Base-by-base conservation (phyloP, 2,797 vertebrate genomes). In the Sardinella longiceps region DNA sequence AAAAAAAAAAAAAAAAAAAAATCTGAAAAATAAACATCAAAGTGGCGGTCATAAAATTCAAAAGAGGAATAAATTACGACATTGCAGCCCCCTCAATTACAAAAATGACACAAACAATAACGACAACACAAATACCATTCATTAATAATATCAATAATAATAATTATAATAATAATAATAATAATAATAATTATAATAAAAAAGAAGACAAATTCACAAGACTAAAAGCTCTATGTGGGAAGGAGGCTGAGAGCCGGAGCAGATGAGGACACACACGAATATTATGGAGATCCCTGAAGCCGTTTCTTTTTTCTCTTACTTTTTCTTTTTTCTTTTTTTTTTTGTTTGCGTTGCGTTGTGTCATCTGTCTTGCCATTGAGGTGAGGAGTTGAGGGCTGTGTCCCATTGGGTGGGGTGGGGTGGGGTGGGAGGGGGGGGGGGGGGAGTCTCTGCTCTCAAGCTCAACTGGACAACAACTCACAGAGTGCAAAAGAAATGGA, bases 271-370 rank as follows among this genome's bases (percentile, higher is more conserved):
- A 83, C 84, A 88, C 82, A 91, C 92, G 88, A 87, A 86, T 92
- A 85, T 88, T 85, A 85, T 84, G 88, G 83, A 91, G 91, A 93
- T 95, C 94, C 96, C 95, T 95, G 94, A 97, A 96, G 94, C 84
- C 58, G 88, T 87, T 88, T 74, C 84, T 81, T 84, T 84, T 86
- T 43, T 82, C 87, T 56, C 82, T 86, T 60, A 87, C 87, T 85
- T 81, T 50, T 81, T 89, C 89, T 91, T 89, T 87, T 43, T 3
- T 43, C 87, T 88, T 74, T 83, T 81, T 84, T 84, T 86, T 43
- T 82, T 88, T 58, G 82, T 86, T 60, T 88, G 87, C 84, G 80
- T 50, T 81, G 89, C 89, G 91, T 89, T 88, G 92, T 85, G 87
- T 90, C 84, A 91, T 89, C 83, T 88, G 14, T 85, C 53, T 56